Conservation (phyloP, 1,140 invertebrate species). For the Zeugodacus cucurbitae region DNA sequence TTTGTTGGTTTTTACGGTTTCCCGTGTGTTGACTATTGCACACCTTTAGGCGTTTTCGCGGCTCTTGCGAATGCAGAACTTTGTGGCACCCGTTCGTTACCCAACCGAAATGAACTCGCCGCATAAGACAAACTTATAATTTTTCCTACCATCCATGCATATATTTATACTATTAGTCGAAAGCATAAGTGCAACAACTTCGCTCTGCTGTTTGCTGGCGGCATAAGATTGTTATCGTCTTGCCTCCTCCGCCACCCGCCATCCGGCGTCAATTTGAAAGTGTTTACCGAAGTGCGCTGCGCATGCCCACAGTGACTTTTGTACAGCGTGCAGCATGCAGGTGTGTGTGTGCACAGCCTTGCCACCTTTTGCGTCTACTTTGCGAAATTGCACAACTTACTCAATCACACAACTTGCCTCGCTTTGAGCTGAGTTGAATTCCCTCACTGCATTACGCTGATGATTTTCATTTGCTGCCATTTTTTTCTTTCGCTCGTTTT, state of each 20-base stretch:
- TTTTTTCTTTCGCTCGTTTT: not conserved
- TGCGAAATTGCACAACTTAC: not conserved
- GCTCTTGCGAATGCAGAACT: not conserved
- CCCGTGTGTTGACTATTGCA: conserved; percentile 15
- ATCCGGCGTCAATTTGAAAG: not conserved
- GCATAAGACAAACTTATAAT: conserved; percentile 20
- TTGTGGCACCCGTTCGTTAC: not conserved
- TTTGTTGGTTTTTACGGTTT: not conserved
- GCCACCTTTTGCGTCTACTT: not conserved
- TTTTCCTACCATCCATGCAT: conserved; percentile 5
- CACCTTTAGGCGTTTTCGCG: not conserved
- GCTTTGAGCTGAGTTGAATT: not conserved
- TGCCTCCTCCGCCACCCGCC: not conserved
- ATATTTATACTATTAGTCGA: conserved; percentile 15
- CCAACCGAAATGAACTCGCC: conserved; percentile 14
- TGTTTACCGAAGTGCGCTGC: not conserved
- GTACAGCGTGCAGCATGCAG: not conserved
- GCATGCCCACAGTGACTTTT: not conserved
- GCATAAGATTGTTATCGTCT: not conserved
- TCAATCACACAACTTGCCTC: not conserved
- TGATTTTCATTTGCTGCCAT: not conserved
- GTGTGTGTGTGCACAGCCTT: not conserved
- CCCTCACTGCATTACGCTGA: conserved; percentile 1
- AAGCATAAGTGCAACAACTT: not conserved
- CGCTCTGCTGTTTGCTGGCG: not conserved